A percentile compares a stretch with the other conserved stretches of the same genome.
Evolutionary conservation across 2,113 vertebrate genomes (phyloP).

Genomic region (Toxostoma redivivum): DNA sequence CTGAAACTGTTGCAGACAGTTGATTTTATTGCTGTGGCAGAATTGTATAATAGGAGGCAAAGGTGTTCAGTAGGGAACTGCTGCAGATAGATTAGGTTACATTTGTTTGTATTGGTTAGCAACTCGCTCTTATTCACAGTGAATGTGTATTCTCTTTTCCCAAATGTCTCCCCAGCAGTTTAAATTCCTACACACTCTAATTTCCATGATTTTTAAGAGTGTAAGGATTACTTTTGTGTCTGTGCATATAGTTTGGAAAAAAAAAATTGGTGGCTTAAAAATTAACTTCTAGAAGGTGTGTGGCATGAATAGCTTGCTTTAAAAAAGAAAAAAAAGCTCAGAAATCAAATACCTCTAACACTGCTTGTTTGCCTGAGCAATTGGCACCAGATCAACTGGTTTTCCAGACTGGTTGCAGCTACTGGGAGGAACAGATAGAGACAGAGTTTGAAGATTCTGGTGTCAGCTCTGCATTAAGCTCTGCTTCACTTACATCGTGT

Average conservation of each 20-base stretch:
- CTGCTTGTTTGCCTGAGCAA: neutral
- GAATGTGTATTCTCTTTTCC: neutral
- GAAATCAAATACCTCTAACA: neutral
- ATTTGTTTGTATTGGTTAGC: constrained; percentile 6
- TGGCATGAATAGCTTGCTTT: neutral
- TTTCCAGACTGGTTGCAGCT: constrained; percentile 27
- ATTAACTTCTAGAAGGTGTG: neutral
- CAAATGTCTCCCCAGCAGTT: neutral
- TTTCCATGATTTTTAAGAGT: neutral
- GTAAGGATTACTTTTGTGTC: neutral
- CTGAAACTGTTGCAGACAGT: constrained; percentile 70
- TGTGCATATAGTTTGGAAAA: neutral
- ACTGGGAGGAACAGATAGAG: neutral
- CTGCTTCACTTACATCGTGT: neutral
- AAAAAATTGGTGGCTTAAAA: neutral
- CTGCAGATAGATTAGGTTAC: neutral
- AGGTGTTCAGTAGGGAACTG: neutral
- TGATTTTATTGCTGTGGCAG: constrained; percentile 50
- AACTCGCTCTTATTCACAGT: neutral
- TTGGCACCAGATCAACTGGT: neutral
- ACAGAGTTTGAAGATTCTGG: neutral
- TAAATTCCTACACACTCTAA: neutral
- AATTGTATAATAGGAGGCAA: constrained; percentile 43
- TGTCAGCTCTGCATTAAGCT: neutral
- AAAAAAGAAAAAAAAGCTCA: neutral